These are phyloP conservation scores for Myiagra hebetior DNA, from an alignment of 2,113 vertebrate genomes.

Conservation along the genomic window DNA sequence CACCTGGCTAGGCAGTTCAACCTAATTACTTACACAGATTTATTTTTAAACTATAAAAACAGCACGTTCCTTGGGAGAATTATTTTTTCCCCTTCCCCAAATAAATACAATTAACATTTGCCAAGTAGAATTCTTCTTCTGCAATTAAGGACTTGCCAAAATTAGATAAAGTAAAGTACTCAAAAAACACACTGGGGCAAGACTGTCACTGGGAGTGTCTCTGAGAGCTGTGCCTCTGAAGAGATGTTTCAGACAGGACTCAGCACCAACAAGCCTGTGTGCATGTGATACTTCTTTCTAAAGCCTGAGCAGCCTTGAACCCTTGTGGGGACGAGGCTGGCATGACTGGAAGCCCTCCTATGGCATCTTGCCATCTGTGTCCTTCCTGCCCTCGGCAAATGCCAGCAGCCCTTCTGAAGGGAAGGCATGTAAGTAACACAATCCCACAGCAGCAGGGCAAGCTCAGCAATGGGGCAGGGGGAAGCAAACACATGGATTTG, in stretches of 20 bases:
- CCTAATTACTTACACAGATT: conserved; percentile 1
- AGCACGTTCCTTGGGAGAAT: neutral
- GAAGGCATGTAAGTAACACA: accelerated
- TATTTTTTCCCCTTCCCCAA: neutral
- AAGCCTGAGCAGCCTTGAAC: neutral
- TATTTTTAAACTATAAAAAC: neutral
- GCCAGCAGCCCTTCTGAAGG: neutral
- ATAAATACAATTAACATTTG: neutral
- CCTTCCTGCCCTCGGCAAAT: neutral
- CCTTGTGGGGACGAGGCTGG: neutral
- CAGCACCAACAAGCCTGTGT: accelerated
- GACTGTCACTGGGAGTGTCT: neutral
- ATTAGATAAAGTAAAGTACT: neutral
- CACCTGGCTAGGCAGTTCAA: neutral
- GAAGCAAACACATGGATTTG: neutral
- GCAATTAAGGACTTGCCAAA: conserved; percentile 5
- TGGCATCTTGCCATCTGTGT: accelerated
- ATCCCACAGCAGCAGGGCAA: neutral
- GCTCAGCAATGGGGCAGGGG: neutral
- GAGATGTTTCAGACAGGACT: neutral
- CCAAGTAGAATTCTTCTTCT: neutral
- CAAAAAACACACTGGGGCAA: neutral
- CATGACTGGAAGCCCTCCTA: neutral
- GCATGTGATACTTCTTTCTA: neutral
- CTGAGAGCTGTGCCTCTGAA: neutral